Evolutionary conservation across 2,888 invertebrate species (phyloP).

Genomic region (Cantharis flavilabris): DNA sequence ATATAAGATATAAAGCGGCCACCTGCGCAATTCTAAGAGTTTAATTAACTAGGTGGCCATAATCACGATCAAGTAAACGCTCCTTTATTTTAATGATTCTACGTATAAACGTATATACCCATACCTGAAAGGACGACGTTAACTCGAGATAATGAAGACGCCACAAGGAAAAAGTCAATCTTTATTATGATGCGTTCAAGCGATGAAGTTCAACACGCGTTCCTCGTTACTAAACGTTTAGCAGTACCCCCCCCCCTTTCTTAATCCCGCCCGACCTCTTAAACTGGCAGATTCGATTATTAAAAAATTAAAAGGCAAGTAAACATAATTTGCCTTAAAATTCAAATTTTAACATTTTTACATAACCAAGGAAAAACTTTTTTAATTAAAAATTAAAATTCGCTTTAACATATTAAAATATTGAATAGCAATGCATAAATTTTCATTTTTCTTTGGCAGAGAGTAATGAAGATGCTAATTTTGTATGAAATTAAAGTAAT

Average conservation of each 20-base stretch:
- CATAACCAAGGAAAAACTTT: not conserved
- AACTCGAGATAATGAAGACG: slow-evolving; percentile 14
- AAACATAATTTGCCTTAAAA: not conserved
- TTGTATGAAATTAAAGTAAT: not conserved
- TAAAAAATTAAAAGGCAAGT: not conserved
- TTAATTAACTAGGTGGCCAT: slow-evolving; percentile 45
- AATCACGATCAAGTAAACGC: slow-evolving; percentile 42
- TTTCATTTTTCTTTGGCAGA: not conserved
- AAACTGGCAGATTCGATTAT: not conserved
- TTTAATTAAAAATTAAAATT: not conserved
- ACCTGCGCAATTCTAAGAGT: slow-evolving; percentile 19
- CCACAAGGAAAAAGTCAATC: slow-evolving; percentile 8
- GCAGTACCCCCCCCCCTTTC: not conserved
- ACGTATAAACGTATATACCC: slow-evolving; percentile 30
- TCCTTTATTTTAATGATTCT: slow-evolving; percentile 48
- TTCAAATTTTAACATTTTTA: not conserved
- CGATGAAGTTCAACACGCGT: slow-evolving; percentile 7
- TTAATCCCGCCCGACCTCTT: not conserved
- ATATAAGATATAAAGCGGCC: slow-evolving; percentile 8
- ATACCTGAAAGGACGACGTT: slow-evolving; percentile 5
- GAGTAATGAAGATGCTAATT: not conserved
- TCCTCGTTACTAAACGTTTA: not conserved
- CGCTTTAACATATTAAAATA: not conserved
- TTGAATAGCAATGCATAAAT: not conserved
- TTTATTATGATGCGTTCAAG: slow-evolving; percentile 5